These are phyloP conservation scores for Amphimallon solstitiale DNA, from an alignment of 2,888 invertebrate genomes.

Conservation along the genomic window DNA sequence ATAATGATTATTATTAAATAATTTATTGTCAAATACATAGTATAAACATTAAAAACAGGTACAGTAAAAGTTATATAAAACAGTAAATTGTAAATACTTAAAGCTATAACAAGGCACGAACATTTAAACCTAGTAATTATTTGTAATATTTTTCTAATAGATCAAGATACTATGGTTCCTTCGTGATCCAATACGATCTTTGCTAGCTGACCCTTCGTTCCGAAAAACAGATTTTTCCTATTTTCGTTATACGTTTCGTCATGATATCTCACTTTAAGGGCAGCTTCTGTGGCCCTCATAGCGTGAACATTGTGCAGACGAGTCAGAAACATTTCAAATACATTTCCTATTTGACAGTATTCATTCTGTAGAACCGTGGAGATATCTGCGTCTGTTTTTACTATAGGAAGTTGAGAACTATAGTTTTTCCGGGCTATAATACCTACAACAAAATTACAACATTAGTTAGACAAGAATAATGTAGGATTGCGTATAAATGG, in stretches of 20 bases:
- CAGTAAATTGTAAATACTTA: no score
- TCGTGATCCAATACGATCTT: slow-evolving; percentile 65
- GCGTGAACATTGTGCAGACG: slow-evolving; percentile 73
- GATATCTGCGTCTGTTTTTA: slow-evolving; percentile 74
- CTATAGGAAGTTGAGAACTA: slow-evolving; percentile 69
- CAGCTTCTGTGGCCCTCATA: slow-evolving; percentile 84
- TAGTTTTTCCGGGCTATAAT: slow-evolving; percentile 72
- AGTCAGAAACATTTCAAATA: slow-evolving; percentile 78
- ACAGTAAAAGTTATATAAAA: no score
- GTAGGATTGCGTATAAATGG: no score
- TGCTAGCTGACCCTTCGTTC: slow-evolving; percentile 68
- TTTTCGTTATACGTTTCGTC: slow-evolving; percentile 52
- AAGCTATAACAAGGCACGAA: no score
- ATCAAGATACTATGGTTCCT: background rate
- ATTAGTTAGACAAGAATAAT: no score
- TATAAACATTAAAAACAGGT: no score
- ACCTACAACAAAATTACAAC: slow-evolving; percentile 26
- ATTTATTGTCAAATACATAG: no score
- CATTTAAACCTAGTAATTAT: no score
- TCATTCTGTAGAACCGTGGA: slow-evolving; percentile 63
- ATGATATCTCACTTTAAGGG: slow-evolving; percentile 69
- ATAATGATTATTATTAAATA: no score
- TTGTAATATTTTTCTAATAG: no score
- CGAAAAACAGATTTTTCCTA: slow-evolving; percentile 65
- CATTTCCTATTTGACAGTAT: slow-evolving; percentile 63